Base-by-base conservation (phyloP, 2,888 invertebrate genomes). In the Ochropleura plecta region DNA sequence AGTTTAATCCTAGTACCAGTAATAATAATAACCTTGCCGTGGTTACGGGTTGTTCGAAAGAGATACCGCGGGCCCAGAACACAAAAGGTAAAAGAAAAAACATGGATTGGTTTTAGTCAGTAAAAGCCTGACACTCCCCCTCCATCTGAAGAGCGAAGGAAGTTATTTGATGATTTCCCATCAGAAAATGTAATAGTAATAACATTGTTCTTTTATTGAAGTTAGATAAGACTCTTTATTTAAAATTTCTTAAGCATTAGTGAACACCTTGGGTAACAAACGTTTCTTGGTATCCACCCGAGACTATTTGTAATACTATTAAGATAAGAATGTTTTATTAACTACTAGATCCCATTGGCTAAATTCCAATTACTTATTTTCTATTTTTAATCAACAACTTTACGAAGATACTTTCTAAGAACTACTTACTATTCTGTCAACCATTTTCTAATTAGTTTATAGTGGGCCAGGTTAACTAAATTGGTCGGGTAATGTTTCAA, bases 351-450 rank as follows among this genome's bases (percentile, higher is more conserved):
- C 0, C 0, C n/a, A 49, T 14, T 70, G 5, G 9, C 9, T 14
- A 42, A 8, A 55, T 51, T 75, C 14, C 40, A 60, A 18, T 51
- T 20, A 59, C 16, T n/a, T 49, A 40, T 40, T 46, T 55, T 40
- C 20, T 42, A 20, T 16, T 44, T 40, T 44, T 40, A 16, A 67
- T 64, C 20, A 18, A 44, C 14, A 30, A 18, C 18, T 44, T 72
- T 60, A 44, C 8, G 4, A 30, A 70, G 18, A 44, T 14, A 65
- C 7, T 65, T 73, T 69, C 14, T 44, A 4, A 69, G 69, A 69
- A 62, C 14, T 6, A 30, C 16, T n/a, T 14, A 20, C 2, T 40
- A 48, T 53, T 51, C 18, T 42, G 40, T 20, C 14, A 62, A 18
- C 0, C 7, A 42, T 71, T 71, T 46, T 20, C 2, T 14, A 20